Conservation (phyloP, 2,888 invertebrate genomes). For the Netelia melanura region DNA sequence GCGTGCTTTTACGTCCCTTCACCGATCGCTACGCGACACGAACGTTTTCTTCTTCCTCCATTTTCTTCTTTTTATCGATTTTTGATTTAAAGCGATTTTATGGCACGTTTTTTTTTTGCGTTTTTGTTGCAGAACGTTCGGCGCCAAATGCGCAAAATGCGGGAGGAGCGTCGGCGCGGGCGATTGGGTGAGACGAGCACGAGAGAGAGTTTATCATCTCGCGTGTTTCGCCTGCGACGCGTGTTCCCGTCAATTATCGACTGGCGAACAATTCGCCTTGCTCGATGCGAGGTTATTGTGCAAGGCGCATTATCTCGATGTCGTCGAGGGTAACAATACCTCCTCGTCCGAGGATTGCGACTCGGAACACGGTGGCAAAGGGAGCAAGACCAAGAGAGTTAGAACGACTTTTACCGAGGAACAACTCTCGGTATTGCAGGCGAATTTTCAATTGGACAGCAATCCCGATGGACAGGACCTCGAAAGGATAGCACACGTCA, state of each 20-base stretch:
- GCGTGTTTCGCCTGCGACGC: conserved; percentile 99
- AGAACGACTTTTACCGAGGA: conserved; percentile 99
- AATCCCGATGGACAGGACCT: conserved; percentile 99
- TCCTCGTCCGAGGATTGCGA: conserved; percentile 95
- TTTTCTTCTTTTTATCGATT: conserved; percentile 5
- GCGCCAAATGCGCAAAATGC: conserved; percentile 98
- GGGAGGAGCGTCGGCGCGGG: conserved; percentile 96
- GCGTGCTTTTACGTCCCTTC: neutral
- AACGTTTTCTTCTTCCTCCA: neutral
- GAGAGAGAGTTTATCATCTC: conserved; percentile 97
- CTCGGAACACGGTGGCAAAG: conserved; percentile 93
- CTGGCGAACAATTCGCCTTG: conserved; percentile 98
- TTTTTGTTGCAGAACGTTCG: conserved; percentile 92
- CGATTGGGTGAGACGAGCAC: conserved; percentile 98
- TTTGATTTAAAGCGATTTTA: neutral
- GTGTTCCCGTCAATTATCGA: conserved; percentile 96
- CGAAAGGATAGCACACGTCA: conserved; percentile 98
- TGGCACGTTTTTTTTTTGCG: neutral
- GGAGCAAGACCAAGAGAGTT: conserved; percentile 98
- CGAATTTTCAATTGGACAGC: conserved; percentile 98
- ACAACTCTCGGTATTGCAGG: conserved; percentile 97
- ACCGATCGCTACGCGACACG: neutral
- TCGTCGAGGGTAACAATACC: conserved; percentile 95
- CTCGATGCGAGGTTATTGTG: conserved; percentile 97
- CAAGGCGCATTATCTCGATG: conserved; percentile 98